Evolutionary conservation across 2,888 invertebrate genomes (phyloP), one percentile per base, ranked within the genome.

Genomic region (Lasiommata megera): DNA sequence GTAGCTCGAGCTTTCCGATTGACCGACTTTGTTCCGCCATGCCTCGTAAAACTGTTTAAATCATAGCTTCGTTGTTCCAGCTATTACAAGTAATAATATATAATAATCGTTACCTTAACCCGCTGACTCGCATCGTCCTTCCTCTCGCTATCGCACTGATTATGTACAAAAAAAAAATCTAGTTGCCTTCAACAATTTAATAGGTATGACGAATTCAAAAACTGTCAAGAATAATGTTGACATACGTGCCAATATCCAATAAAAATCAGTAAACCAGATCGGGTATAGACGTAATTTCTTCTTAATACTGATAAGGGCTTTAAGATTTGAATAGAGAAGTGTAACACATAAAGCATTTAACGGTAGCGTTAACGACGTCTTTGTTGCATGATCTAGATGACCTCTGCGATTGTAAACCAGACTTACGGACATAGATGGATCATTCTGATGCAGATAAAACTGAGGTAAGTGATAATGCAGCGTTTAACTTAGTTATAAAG

Each of bases 351-450:
- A 58, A 56, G 52, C 48, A 58, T 56, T 64, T 63, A 67, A 64
- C 61, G 63, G 61, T 54, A 60, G 62, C 64, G 60, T 62, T 64
- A 60, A 63, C 60, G 58, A 63, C 47, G 58, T 53, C 59, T 55
- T 58, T 57, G 60, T 60, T 64, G 62, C 58, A 56, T 63, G 63
- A 61, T 66, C 64, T 61, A 58, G 62, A 62, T 63, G 64, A 65
- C 62, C 62, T 48, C 28, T 31, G 28, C 44, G 62, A 62, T 62
- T 60, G 52, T 34, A 11, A 34, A 34, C 36, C 23, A 55, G 43
- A 55, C 60, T 16, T 53, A 56, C 41, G 14, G 28, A 5, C 46
- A 16, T 31, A 46, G 46, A 16, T 29, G 29, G 46, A 58, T 54
- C 62, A 60, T 44, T 60, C 37, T 44, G 59, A 54, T 54, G 47